A percentile compares a stretch with the other conserved stretches of the same genome.
Evolutionary conservation across 92 coral and sea anemone species (phyloP).

Genomic region (Heteractis magnifica): DNA sequence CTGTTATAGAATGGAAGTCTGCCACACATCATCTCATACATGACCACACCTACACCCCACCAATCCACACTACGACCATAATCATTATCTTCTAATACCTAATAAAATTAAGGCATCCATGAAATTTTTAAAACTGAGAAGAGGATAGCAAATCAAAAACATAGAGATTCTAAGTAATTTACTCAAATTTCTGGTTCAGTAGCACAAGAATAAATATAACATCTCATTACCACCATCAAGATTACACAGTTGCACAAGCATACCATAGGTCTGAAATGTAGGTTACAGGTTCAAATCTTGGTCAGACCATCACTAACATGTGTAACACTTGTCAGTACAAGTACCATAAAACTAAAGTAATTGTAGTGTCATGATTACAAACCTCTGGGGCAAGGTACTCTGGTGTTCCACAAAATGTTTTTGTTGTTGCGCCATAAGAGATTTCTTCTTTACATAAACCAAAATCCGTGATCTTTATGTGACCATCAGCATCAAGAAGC

Average conservation of each 20-base stretch:
- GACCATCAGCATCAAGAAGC: constrained; percentile 88
- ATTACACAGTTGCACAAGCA: no score
- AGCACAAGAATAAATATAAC: no score
- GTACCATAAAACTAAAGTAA: no score
- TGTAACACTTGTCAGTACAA: no score
- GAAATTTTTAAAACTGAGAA: no score
- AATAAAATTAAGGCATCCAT: background rate
- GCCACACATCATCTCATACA: constrained; percentile 99
- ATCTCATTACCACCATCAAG: no score
- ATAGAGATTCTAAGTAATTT: background rate
- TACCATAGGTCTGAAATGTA: no score
- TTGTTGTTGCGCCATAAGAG: constrained; percentile 84
- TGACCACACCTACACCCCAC: constrained; percentile 99
- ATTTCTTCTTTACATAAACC: constrained; percentile 97
- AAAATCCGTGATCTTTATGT: constrained; percentile 93
- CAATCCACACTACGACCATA: constrained; percentile 98
- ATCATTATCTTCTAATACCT: constrained; percentile 96
- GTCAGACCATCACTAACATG: no score
- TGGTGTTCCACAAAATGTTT: constrained; percentile 97
- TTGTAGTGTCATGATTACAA: background rate
- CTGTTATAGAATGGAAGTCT: constrained; percentile 92
- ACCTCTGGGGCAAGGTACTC: constrained; percentile 98
- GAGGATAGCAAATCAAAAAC: no score
- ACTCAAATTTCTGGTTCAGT: background rate
- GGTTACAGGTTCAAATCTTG: no score